Conservation (phyloP, 2,797 vertebrate species). For the Aythya fuligula region DNA sequence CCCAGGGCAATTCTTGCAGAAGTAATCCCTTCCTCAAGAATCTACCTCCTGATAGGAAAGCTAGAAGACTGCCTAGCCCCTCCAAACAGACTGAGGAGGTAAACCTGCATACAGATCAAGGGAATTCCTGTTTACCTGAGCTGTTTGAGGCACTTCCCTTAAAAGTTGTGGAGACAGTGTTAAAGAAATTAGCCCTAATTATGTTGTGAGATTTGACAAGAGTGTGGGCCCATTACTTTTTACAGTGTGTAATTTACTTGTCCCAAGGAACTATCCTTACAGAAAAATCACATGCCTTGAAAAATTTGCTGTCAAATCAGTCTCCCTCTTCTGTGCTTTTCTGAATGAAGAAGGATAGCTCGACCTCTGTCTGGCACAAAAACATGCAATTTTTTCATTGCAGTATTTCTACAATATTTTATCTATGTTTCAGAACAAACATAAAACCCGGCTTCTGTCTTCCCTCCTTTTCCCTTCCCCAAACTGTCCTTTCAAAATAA, state of each 20-base stretch:
- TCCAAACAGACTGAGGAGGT: neutral
- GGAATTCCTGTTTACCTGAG: neutral
- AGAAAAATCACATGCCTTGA: neutral
- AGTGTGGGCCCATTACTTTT: neutral
- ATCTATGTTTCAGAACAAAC: neutral
- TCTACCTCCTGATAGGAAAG: neutral
- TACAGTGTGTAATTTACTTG: neutral
- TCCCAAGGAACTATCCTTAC: neutral
- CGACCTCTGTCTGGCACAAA: neutral
- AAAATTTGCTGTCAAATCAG: neutral
- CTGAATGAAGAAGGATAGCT: neutral
- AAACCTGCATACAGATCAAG: neutral
- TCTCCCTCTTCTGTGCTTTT: neutral
- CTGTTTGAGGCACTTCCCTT: neutral
- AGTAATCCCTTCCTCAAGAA: neutral
- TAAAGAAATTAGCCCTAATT: neutral
- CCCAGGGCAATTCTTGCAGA: neutral
- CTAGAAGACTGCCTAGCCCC: neutral
- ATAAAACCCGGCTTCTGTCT: neutral
- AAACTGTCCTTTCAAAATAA: neutral
- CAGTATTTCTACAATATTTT: neutral
- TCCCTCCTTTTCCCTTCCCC: neutral
- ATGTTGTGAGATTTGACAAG: neutral
- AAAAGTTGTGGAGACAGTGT: neutral
- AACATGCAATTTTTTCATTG: neutral